Conservation (phyloP, 2,888 invertebrate genomes). For the Rapana venosa region DNA sequence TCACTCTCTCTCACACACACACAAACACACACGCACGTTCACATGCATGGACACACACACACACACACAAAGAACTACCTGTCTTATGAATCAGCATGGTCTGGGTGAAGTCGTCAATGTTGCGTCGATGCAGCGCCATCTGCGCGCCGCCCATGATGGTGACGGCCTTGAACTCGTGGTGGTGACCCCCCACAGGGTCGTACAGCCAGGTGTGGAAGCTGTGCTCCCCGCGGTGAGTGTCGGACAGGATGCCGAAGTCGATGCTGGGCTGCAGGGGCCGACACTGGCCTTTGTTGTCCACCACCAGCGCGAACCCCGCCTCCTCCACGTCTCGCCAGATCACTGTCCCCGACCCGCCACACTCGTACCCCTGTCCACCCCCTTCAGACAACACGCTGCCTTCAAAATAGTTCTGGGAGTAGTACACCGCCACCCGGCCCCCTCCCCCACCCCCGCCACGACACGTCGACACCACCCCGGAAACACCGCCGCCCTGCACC, state of each 20-base stretch:
- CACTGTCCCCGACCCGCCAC: slow-evolving; percentile 68
- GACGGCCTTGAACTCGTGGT: slow-evolving; percentile 55
- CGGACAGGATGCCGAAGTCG: slow-evolving; percentile 58
- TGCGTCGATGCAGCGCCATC: slow-evolving; percentile 61
- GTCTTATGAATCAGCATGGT: slow-evolving; percentile 57
- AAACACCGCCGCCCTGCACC: slow-evolving; percentile 57
- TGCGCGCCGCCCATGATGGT: slow-evolving; percentile 61
- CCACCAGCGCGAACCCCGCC: slow-evolving; percentile 49
- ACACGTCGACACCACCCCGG: slow-evolving; percentile 51
- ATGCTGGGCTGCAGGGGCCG: slow-evolving; percentile 53
- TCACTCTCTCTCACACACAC: no score
- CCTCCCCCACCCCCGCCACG: slow-evolving; percentile 69
- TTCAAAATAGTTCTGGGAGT: slow-evolving; percentile 49
- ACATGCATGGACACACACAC: neutral
- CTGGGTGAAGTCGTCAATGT: slow-evolving; percentile 59
- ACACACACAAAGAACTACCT: neutral
- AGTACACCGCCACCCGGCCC: slow-evolving; percentile 65
- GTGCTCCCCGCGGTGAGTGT: slow-evolving; percentile 59
- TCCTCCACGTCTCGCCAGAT: slow-evolving; percentile 51
- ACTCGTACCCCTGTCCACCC: slow-evolving; percentile 60
- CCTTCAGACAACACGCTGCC: slow-evolving; percentile 59
- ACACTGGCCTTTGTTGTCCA: slow-evolving; percentile 63
- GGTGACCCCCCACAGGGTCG: slow-evolving; percentile 52
- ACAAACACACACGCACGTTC: no score
- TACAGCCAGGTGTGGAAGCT: slow-evolving; percentile 66